Evolutionary conservation across 2,888 invertebrate species (phyloP), one percentile per base, ranked within the genome.

Genomic region (Melolontha melolontha): DNA sequence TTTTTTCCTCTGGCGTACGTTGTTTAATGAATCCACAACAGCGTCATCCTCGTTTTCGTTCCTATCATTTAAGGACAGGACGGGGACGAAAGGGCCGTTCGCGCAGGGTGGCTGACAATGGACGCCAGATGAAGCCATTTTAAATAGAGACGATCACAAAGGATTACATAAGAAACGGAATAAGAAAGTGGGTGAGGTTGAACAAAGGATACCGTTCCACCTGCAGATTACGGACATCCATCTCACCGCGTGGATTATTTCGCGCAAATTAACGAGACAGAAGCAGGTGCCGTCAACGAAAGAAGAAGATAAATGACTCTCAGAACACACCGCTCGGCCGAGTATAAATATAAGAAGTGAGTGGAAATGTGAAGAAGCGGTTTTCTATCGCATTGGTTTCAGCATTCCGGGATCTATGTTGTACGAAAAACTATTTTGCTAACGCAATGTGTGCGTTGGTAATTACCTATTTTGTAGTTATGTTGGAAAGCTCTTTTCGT

Each of bases 331-430:
- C 54, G 54, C 41, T 22, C 17, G 49, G 22, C 49, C 49, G 77
- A 77, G 75, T 78, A 77, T 75, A 76, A 75, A 75, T 74, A 74
- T 72, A 70, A 71, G 75, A 76, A 76, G 77, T 34, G 76, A 75
- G 50, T 27, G 55, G 34, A 34, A 17, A 40, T 12, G 34, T 27
- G 10, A 11, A 54, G 34, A 14, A 16, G 14, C 29, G 40, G 74
- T 76, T 76, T 75, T 77, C 75, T 34, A 34, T 34, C 34, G 34
- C 34, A 34, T 34, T 34, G 34, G 34, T 34, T 34, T 10, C 34
- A 34, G 34, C 34, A 10, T 34, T 34, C 72, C 76, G 78, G 78
- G 78, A 80, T 80, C 78, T 76, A 70, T 44, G n/a, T 68, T 66
- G 68, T 66, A 68, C 52, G 34, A 34, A 34, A 34, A 34, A 34